A percentile compares a stretch with the other conserved stretches of the same genome.
Evolutionary conservation across 2,888 invertebrate species (phyloP).

Genomic region (Eudasyphora cyanicolor): DNA sequence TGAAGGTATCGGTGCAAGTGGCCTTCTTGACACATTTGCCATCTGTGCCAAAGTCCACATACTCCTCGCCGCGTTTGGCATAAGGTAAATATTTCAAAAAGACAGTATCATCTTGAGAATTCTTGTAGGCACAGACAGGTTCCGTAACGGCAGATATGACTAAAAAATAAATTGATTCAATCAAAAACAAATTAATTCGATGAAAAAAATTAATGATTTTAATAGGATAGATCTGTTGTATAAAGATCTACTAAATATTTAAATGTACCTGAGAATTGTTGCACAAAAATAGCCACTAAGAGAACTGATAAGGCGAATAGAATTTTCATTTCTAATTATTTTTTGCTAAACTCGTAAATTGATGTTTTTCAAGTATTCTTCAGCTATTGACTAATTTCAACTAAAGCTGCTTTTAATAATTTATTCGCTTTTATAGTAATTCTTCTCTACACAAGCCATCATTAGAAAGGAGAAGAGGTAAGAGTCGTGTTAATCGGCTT

Average conservation of each 20-base stretch:
- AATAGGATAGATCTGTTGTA: not conserved
- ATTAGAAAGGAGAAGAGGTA: not conserved
- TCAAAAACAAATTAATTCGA: too few species aligned
- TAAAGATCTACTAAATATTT: not conserved
- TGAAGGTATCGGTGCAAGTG: slow-evolving; percentile 73
- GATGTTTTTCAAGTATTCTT: not conserved
- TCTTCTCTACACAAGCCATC: slow-evolving; percentile 26
- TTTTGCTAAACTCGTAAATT: too few species aligned
- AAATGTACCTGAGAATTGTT: slow-evolving; percentile 55
- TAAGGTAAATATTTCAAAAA: slow-evolving; percentile 75
- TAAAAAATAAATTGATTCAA: too few species aligned
- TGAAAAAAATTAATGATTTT: too few species aligned
- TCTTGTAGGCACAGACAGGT: slow-evolving; percentile 75
- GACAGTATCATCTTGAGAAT: slow-evolving; percentile 73
- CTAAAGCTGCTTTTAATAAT: not conserved
- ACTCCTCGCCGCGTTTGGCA: slow-evolving; percentile 73
- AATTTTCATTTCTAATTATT: slow-evolving; percentile 46
- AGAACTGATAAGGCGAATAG: slow-evolving; percentile 20
- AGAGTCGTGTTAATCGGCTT: not conserved
- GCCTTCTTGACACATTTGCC: slow-evolving; percentile 75
- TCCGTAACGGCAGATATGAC: slow-evolving; percentile 67
- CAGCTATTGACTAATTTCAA: slow-evolving; percentile 4
- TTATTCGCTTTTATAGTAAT: not conserved
- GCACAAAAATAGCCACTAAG: slow-evolving; percentile 45
- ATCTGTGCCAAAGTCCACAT: slow-evolving; percentile 74